Percentiles rank a stretch among this genome's conserved stretches.
Conservation (phyloP, 2,888 invertebrate species). For the Eudasyphora cyanicolor region DNA sequence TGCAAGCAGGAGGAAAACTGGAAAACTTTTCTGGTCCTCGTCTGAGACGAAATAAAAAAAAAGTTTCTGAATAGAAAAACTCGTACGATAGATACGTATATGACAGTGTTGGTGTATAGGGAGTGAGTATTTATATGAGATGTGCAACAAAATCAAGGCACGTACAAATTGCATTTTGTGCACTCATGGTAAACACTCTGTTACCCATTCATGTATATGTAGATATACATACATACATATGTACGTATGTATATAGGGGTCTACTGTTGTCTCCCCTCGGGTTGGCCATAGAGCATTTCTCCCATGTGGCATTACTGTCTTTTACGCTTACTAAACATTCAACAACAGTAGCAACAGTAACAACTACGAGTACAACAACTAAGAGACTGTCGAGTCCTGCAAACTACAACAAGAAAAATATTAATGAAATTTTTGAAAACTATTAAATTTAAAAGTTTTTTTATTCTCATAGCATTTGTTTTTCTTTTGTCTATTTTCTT, state of each 20-base stretch:
- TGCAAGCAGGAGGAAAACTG: constrained; percentile 35
- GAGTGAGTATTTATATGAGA: background rate
- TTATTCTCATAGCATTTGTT: background rate
- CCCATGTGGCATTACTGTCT: constrained; percentile 25
- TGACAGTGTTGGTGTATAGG: background rate
- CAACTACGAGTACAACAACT: background rate
- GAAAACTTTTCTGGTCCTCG: constrained; percentile 33
- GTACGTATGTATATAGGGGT: background rate
- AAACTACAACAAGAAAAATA: constrained; percentile 41
- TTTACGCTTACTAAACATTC: constrained; percentile 11
- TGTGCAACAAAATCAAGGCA: constrained; percentile 38
- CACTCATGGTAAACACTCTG: background rate
- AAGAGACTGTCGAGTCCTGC: no score
- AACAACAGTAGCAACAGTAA: background rate
- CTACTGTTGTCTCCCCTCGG: background rate
- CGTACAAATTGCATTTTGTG: constrained; percentile 56
- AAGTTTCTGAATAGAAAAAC: constrained; percentile 37
- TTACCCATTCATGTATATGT: background rate
- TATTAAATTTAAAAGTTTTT: constrained; percentile 62
- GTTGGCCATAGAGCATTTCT: background rate
- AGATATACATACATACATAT: background rate
- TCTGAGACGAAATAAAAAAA: constrained; percentile 42
- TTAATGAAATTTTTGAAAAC: constrained; percentile 56
- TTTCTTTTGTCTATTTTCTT: background rate
- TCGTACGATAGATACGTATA: background rate